Evolutionary conservation across 2,113 vertebrate species (phyloP), one percentile per base, ranked within the genome.

Genomic region (Colossoma macropomum): DNA sequence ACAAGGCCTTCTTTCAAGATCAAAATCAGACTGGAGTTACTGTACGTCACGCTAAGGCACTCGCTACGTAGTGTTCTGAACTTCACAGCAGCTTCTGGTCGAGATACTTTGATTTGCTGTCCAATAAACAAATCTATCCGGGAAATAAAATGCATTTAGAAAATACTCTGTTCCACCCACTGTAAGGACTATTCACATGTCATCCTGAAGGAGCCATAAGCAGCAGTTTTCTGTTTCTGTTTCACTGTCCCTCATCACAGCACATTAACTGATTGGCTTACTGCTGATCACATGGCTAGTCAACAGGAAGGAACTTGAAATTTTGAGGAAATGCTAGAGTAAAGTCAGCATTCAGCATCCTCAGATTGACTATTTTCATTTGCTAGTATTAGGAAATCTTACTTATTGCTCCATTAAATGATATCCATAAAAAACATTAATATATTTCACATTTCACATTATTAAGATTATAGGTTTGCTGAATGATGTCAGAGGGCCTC

Each of bases 41-140:
- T 70, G 23, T 73, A n/a, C 13, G 32, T 75, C 30, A 72, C 45
- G 68, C 81, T 87, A 85, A 88, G 83, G 87, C 87, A 84, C 85
- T 79, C 77, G 65, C 84, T 73, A 77, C 34, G 38, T 73, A 69
- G 54, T 80, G 17, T 79, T 79, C 52, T 72, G 38, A 32, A 66
- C 66, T 71, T 79, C 75, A 78, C 69, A 82, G 70, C 25, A 30
- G 15, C 38, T n/a, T 77, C 62, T 82, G 80, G 71, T 75, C 23
- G 34, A n/a, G n/a, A 81, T 74, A 74, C 56, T 63, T 62, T 50
- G 17, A 68, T 41, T 27, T 56, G 16, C 30, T 68, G 25, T 66
- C 52, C 45, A 68, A 34, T 27, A 75, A 17, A 25, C n/a, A 56
- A 75, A 56, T 54, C 15, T 16, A 27, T 13, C 13, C 19, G 75